These are phyloP conservation scores for Aphrophora alni DNA, from an alignment of 2,888 invertebrate species.

Conservation along the genomic window DNA sequence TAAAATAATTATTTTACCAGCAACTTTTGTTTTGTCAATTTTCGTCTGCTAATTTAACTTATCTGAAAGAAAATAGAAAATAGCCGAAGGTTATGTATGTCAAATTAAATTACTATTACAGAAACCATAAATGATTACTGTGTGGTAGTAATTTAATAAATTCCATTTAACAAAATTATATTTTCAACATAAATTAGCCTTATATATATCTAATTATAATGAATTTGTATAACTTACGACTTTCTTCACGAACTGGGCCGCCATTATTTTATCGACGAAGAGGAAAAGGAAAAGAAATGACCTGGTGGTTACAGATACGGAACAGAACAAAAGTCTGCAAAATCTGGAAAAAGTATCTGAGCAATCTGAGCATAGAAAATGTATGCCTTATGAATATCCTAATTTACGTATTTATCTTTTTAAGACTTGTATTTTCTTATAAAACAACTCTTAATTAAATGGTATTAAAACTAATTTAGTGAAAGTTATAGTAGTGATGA, in stretches of 20 bases:
- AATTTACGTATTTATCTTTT: too few species aligned
- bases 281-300: background rate
- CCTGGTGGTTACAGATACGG: background rate
- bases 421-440: too few species aligned
- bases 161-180: background rate
- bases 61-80: background rate
- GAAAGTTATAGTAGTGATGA: too few species aligned
- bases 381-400: too few species aligned
- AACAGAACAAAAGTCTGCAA: background rate
- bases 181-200: background rate
- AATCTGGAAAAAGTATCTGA: background rate
- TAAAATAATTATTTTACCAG: too few species aligned
- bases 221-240: constrained; percentile 38
- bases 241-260: constrained; percentile 43
- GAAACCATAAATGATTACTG: too few species aligned
- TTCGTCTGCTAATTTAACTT: constrained; percentile 6
- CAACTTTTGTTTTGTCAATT: background rate
- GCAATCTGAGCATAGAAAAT: too few species aligned
- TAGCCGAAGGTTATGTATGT: background rate
- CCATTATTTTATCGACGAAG: constrained; percentile 25
- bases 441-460: too few species aligned
- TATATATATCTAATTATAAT: background rate
- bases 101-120: background rate
- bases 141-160: background rate
- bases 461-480: too few species aligned